Conservation (phyloP, 2,113 vertebrate genomes). For the Hylia prasina region DNA sequence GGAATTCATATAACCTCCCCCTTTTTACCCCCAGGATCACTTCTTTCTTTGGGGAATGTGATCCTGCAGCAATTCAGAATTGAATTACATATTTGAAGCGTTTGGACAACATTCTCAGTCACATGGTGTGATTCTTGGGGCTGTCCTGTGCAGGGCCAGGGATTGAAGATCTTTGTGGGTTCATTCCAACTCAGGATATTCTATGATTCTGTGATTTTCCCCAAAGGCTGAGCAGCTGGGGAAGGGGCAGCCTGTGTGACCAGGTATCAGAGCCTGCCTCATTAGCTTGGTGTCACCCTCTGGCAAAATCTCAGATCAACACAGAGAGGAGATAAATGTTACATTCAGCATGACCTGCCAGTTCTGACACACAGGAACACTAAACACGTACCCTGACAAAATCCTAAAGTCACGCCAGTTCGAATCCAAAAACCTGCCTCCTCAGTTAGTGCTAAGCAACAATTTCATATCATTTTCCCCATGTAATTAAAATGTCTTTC, state of each 20-base stretch:
- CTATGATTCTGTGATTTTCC: background rate
- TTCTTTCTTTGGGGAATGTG: background rate
- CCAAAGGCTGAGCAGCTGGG: background rate
- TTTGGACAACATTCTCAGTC: background rate
- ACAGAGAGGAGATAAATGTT: background rate
- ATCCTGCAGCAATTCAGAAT: background rate
- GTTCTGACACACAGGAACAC: background rate
- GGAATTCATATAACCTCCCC: background rate
- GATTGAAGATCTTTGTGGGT: background rate
- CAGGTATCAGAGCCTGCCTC: background rate
- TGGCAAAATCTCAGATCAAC: background rate
- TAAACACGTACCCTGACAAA: background rate
- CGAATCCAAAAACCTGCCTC: background rate
- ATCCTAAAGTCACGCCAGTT: background rate
- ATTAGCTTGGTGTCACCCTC: background rate
- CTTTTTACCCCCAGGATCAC: accelerated
- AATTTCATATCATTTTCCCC: background rate
- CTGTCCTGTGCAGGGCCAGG: background rate
- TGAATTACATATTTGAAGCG: background rate
- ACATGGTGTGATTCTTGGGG: background rate
- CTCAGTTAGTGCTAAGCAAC: background rate
- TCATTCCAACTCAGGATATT: background rate
- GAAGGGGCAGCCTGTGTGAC: background rate
- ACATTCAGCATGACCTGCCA: background rate
- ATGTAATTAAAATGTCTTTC: constrained; percentile 8